Evolutionary conservation across 1,140 invertebrate species (phyloP).

Genomic region (Brachionus asplanchnoidis): DNA sequence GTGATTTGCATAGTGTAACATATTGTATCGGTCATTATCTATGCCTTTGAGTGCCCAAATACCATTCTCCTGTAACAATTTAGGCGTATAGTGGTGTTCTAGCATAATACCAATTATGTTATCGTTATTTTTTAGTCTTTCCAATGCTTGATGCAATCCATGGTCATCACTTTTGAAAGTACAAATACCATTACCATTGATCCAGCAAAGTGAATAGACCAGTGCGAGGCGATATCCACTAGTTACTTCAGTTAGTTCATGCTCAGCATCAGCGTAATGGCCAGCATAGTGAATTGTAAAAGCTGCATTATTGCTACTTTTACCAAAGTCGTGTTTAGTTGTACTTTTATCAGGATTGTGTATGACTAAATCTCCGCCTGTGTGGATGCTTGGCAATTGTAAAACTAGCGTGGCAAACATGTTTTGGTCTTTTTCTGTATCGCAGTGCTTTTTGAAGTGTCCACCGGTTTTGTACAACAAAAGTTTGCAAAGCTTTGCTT

Average conservation of each 20-base stretch:
- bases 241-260: neutral
- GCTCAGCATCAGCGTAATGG: neutral
- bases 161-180: neutral
- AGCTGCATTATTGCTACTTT: neutral
- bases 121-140: neutral
- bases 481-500: neutral
- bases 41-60: neutral
- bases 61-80: neutral
- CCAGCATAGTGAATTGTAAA: neutral
- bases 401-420: neutral
- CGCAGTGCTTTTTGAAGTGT: neutral
- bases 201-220: neutral
- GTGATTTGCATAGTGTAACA: neutral
- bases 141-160: neutral
- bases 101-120: neutral
- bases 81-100: neutral
- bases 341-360: neutral
- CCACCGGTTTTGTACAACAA: neutral
- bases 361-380: neutral
- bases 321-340: neutral
- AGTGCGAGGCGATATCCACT: neutral
- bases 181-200: neutral
- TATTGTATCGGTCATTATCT: neutral
- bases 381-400: neutral
- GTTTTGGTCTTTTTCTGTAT: slow-evolving; percentile 4